Conservation (phyloP, 2,888 invertebrate species). For the Incurvaria masculella region DNA sequence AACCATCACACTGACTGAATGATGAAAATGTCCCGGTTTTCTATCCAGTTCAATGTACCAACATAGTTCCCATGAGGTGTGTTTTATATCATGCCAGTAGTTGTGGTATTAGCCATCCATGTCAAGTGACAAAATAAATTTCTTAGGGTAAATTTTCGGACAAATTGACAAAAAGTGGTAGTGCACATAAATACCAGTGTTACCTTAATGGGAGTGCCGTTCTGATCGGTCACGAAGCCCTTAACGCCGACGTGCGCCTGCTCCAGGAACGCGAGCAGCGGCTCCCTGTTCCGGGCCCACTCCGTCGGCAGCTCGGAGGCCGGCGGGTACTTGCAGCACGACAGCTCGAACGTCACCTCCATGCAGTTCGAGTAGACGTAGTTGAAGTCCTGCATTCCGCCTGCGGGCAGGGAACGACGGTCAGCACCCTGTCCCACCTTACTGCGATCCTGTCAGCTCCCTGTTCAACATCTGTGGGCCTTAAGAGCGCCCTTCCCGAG, state of each 20-base stretch:
- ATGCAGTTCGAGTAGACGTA: constrained; percentile 94
- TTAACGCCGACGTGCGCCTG: constrained; percentile 66
- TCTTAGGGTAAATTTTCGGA: too few species aligned
- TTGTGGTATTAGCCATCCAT: background rate
- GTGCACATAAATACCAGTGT: background rate
- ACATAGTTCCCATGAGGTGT: too few species aligned
- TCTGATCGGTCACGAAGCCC: constrained; percentile 63
- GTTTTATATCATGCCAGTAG: too few species aligned
- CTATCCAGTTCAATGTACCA: too few species aligned
- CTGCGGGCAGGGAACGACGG: too few species aligned
- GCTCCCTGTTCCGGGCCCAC: constrained; percentile 85
- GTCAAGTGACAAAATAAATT: background rate
- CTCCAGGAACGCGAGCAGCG: constrained; percentile 82
- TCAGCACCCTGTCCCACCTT: too few species aligned
- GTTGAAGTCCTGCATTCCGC: constrained; percentile 99
- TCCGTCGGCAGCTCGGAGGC: constrained; percentile 66
- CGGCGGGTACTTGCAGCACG: constrained; percentile 91
- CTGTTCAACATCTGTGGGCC: too few species aligned
- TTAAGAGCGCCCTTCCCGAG: too few species aligned
- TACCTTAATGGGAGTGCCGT: constrained; percentile 60
- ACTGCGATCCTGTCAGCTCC: too few species aligned
- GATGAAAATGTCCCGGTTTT: too few species aligned
- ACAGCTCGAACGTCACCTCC: constrained; percentile 95
- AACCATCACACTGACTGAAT: too few species aligned
- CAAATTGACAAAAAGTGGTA: background rate